phyloP scores from a whole-genome alignment of 2,888 invertebrate species.

The Quadriops clusia region DNA sequence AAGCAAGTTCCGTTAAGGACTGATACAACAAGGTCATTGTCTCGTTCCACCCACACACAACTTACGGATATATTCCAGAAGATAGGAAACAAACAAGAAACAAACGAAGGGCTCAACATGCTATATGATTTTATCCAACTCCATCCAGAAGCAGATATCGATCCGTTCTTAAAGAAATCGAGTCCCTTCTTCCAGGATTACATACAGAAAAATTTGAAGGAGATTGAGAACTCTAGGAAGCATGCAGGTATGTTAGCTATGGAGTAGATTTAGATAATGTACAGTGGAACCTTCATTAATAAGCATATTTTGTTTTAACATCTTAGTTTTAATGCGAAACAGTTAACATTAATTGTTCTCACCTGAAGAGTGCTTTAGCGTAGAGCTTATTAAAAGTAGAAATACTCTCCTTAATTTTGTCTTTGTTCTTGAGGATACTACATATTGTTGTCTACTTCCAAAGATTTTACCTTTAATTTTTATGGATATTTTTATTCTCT shows the following conservation, averaged over 20 bases:
- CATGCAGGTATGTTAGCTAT: conserved; percentile 7
- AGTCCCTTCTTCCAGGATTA: conserved; percentile 80
- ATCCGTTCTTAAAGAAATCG: conserved; percentile 72
- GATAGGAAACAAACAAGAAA: conserved; percentile 80
- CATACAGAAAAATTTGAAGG: conserved; percentile 63
- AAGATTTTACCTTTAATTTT: too few relatives aligned
- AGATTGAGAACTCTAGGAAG: conserved; percentile 38
- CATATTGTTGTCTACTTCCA: too few relatives aligned
- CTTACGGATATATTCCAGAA: conserved; percentile 82
- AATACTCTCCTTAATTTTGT: neutral
- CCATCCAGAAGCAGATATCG: conserved; percentile 74
- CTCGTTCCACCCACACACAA: conserved; percentile 73
- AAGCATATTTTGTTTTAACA: conserved; percentile 1
- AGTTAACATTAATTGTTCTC: too few relatives aligned
- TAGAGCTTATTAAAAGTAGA: neutral
- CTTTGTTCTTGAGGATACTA: too few relatives aligned
- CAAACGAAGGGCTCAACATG: conserved; percentile 66
- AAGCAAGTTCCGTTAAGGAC: conserved; percentile 33
- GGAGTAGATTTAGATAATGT: too few relatives aligned
- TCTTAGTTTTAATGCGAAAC: too few relatives aligned
- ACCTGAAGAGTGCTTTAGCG: too few relatives aligned
- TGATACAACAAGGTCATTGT: conserved; percentile 39
- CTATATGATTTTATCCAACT: conserved; percentile 70
- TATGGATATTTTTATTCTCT: too few relatives aligned
- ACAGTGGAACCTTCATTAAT: too few relatives aligned